Evolutionary conservation across 2,113 vertebrate species (phyloP).

Genomic region (Guaruba guarouba): DNA sequence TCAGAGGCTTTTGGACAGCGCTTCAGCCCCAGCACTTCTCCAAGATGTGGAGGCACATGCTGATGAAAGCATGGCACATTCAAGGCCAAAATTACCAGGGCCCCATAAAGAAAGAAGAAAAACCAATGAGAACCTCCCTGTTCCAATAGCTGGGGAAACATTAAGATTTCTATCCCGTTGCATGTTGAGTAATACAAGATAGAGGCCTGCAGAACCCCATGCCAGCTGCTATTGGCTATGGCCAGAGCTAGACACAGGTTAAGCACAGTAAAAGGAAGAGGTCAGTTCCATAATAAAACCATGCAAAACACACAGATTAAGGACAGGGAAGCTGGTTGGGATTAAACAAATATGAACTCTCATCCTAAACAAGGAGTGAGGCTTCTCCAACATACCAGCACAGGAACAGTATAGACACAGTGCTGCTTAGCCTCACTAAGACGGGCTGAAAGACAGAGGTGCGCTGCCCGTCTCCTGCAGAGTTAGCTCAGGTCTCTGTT

Average conservation of each 20-base stretch:
- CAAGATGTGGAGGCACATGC: fast-evolving
- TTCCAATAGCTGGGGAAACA: not conserved
- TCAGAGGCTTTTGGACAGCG: not conserved
- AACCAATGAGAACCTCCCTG: fast-evolving
- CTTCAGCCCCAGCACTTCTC: not conserved
- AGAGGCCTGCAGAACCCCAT: not conserved
- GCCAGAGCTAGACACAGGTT: not conserved
- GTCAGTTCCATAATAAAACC: not conserved
- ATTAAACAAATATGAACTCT: not conserved
- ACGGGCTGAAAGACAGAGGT: not conserved
- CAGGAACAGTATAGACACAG: not conserved
- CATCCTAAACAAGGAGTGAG: not conserved
- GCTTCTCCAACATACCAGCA: not conserved
- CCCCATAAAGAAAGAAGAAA: not conserved
- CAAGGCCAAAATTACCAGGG: not conserved
- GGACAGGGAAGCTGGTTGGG: not conserved
- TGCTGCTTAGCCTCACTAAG: not conserved
- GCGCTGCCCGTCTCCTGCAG: not conserved
- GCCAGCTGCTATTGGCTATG: not conserved
- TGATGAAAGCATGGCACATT: not conserved
- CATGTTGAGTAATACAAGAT: not conserved
- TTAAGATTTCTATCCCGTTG: not conserved
- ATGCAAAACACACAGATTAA: not conserved
- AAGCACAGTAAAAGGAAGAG: not conserved
- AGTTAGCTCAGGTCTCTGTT: not conserved